A percentile compares a stretch with the other conserved stretches of the same genome.
These are phyloP conservation scores for Cerastis rubricosa DNA, from an alignment of 2,888 invertebrate species.

Conservation along the genomic window DNA sequence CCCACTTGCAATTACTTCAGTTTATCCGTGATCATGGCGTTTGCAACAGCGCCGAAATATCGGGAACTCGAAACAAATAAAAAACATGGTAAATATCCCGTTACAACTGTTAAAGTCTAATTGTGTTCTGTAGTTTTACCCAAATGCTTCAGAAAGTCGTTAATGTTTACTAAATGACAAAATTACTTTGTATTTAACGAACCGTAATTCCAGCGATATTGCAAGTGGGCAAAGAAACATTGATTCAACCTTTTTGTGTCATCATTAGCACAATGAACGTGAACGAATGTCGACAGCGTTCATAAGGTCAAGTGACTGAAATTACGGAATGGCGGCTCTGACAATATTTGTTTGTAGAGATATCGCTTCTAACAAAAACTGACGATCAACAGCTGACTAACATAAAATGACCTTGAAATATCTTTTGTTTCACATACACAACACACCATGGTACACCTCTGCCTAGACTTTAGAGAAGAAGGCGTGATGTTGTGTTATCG, in stretches of 20 bases:
- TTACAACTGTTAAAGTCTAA: too few relatives aligned
- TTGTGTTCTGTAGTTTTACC: not conserved
- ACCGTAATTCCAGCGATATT: not conserved
- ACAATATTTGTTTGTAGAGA: not conserved
- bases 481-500: not conserved
- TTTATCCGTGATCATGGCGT: too few relatives aligned
- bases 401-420: not conserved
- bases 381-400: not conserved
- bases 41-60: too few relatives aligned
- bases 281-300: not conserved
- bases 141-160: not conserved
- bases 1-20: too few relatives aligned
- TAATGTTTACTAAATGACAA: not conserved
- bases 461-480: not conserved
- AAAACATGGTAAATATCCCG: too few relatives aligned
- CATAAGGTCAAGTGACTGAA: slow-evolving; percentile 21
- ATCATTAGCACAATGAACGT: slow-evolving; percentile 2
- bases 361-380: not conserved
- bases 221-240: slow-evolving; percentile 6
- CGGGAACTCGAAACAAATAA: too few relatives aligned
- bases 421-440: not conserved
- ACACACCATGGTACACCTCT: not conserved
- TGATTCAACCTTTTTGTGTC: slow-evolving; percentile 31
- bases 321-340: not conserved
- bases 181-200: too few relatives aligned